Base-by-base conservation (phyloP, 2,888 invertebrate species). In the Heliconius sara region DNA sequence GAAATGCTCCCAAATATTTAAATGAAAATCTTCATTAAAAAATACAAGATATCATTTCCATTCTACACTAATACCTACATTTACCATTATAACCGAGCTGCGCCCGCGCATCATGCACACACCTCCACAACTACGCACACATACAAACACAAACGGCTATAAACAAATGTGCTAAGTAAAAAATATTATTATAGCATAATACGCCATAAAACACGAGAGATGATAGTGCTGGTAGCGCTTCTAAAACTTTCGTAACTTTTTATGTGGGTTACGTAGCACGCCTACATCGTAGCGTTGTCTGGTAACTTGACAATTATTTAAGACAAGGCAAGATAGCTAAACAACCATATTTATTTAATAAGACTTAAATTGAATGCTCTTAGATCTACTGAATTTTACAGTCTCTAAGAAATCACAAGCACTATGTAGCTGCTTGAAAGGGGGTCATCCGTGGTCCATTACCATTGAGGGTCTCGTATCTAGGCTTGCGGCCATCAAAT, bases 131-230 rank as follows among this genome's bases (percentile, higher is more conserved):
- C 30, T 30, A 16, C 68, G n/a, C 83, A 67, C 84, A 81, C 84
- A 83, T 83, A 43, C 79, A 65, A 81, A 74, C 84, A 78, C 81
- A 79, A 68, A 83, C 86, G 83, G 84, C 88, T 89, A 91, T 90
- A 90, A 89, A 92, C 92, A 90, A 91, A 93, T 92, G 94, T 93
- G 94, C 93, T 94, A 94, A 95, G 94, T 94, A 94, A 95, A 94
- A 95, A 94, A 94, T 94, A 94, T 93, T 93, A 94, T 94, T 94
- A 93, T 91, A 90, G 89, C 89, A 92, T 94, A 93, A 93, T 94
- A 91, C 87, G 91, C 93, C 92, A 93, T 95, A 94, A 94, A 94
- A 94, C 92, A 93, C 92, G 87, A 89, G 88, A 87, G 87, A 87
- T 83, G 85, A 88, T 88, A 87, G 86, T 85, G 82, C 75, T 71